Percentiles rank a stretch among this genome's conserved stretches.
phyloP scores from a whole-genome alignment of 2,113 vertebrate species.

The Acrocephalus kingi region DNA sequence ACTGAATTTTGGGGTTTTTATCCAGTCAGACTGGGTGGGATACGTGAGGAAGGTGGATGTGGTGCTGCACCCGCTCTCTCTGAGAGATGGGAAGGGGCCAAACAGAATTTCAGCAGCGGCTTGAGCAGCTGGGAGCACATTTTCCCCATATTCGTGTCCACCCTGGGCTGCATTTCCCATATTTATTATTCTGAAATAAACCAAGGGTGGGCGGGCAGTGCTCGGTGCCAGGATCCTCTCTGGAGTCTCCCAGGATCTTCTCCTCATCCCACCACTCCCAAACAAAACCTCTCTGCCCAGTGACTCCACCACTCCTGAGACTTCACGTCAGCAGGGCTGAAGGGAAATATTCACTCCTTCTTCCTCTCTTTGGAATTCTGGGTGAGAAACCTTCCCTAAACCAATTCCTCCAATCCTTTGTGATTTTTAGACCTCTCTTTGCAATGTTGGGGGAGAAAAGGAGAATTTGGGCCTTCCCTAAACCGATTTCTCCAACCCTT shows the following conservation, averaged over 20 bases:
- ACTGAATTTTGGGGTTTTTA: accelerated
- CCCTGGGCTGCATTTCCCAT: accelerated
- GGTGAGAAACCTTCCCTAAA: not conserved
- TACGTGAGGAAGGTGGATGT: accelerated
- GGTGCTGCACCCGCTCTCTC: accelerated
- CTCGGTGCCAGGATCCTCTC: not conserved
- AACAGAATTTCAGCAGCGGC: accelerated
- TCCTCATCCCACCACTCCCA: not conserved
- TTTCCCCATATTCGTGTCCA: accelerated
- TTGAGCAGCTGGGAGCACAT: accelerated
- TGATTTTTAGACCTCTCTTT: not conserved
- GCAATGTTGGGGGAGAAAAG: accelerated
- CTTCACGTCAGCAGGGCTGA: accelerated
- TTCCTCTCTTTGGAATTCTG: not conserved
- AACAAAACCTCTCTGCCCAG: not conserved
- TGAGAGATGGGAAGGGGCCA: not conserved
- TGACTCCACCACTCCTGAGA: accelerated
- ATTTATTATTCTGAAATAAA: not conserved
- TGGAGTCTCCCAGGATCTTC: accelerated
- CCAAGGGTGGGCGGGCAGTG: not conserved
- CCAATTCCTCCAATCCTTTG: not conserved
- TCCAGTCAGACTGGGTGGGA: accelerated
- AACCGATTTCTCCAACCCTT: accelerated
- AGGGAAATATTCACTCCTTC: not conserved
- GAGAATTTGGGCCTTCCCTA: accelerated